Base-by-base conservation (phyloP, 1,140 invertebrate species). In the Littorina saxatilis region DNA sequence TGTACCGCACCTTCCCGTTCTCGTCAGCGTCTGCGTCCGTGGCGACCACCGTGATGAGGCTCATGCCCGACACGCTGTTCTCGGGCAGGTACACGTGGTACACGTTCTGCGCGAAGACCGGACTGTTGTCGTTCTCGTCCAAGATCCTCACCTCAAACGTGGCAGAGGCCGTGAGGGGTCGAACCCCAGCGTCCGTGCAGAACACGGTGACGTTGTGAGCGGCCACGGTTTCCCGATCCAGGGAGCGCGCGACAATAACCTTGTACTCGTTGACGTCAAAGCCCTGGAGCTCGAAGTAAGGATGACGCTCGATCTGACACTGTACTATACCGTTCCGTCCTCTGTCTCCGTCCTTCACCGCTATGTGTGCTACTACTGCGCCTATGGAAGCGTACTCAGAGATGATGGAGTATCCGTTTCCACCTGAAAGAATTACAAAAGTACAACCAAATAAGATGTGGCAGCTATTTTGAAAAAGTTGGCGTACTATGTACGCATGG, bases 91-190 rank as follows among this genome's bases (percentile, higher is more conserved):
- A 82, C 1, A 81, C 83, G 27, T 77, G 80, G 73, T 84, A 87
- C 15, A 63, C 70, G 2, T 74, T 50, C 27, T 86, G 70, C 13
- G 66, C 37, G 92, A 98, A 98, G 82, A 94, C 93, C 0, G 98
- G 98, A 37, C 95, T 94, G 90, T 98, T 96, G 92, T 99, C 97
- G 91, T 99, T 98, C 83, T 97, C 96, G 91, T 99, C 98, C 43
- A 96, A 92, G 35, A 99, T 95, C 88, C 96, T 95, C 50, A 98
- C 93, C 3, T 94, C 93, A 80, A 98, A 95, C 91, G 95, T 94
- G n/a, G 95, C 94, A 70, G 96, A 93, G 0, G 95, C 94, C 27
- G 94, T 95, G 5, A 96, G 91, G 9, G 95, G 94, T 39, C 96
- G 96, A 85, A 94, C 95, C 3, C 95, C 96, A 80, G 95, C 94